Percentiles rank a stretch among this genome's conserved stretches.
Conservation (phyloP, 2,888 invertebrate species). For the Papilio demoleus region DNA sequence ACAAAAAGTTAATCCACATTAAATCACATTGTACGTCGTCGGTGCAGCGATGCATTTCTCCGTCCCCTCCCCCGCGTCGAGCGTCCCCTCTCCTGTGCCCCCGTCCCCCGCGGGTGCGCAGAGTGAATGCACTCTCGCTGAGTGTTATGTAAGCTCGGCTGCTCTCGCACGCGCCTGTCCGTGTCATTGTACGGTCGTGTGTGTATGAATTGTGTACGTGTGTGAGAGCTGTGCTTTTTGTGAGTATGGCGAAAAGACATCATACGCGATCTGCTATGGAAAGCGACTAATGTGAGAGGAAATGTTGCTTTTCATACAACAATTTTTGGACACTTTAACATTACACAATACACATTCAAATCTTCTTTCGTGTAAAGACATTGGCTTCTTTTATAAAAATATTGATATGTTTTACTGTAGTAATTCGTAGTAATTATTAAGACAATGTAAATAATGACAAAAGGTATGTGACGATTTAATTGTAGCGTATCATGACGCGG, state of each 20-base stretch:
- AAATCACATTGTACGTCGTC: slow-evolving; percentile 51
- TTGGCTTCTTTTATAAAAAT: no score
- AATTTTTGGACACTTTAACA: not conserved
- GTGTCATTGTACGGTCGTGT: slow-evolving; percentile 33
- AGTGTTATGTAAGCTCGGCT: slow-evolving; percentile 69
- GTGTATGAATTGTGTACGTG: no score
- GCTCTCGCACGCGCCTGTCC: slow-evolving; percentile 51
- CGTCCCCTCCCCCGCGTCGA: slow-evolving; percentile 45
- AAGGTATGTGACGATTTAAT: slow-evolving; percentile 1
- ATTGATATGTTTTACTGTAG: not conserved
- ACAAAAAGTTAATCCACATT: slow-evolving; percentile 46
- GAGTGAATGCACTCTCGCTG: slow-evolving; percentile 80
- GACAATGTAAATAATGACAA: slow-evolving; percentile 3
- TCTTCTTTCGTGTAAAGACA: no score
- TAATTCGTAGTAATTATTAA: not conserved
- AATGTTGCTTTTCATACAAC: not conserved
- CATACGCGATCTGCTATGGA: not conserved
- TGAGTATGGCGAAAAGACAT: slow-evolving; percentile 49
- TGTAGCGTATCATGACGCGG: slow-evolving; percentile 8
- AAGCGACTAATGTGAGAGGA: slow-evolving; percentile 1
- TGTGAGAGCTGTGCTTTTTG: slow-evolving; percentile 52
- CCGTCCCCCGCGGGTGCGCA: slow-evolving; percentile 45
- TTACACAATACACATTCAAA: no score
- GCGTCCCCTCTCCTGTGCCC: slow-evolving; percentile 42
- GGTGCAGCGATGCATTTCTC: slow-evolving; percentile 65